Base-by-base conservation (phyloP, 2,113 vertebrate species). In the Orientallactaga bullata region DNA sequence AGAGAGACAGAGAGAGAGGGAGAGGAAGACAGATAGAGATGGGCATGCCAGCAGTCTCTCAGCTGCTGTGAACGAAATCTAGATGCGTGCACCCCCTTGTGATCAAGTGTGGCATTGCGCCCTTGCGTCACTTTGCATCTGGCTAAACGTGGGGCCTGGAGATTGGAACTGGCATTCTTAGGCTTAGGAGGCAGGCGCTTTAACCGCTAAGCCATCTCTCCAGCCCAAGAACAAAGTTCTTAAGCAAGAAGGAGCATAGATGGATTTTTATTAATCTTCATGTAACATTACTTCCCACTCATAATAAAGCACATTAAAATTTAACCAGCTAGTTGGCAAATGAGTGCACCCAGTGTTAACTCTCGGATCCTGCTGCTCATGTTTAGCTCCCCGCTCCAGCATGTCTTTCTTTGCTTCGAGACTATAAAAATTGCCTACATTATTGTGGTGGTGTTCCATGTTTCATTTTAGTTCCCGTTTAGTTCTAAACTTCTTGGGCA, bases 151-250 rank as follows among this genome's bases (percentile, higher is more conserved):
- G n/a, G n/a, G n/a, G n/a, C n/a, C n/a, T n/a, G n/a, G n/a, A n/a
- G n/a, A n/a, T n/a, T 86, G 84, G 71, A 74, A 92, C 96, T 97
- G 91, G 79, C 51, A 96, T 97, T 97, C 96, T 89, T 91, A 72
- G 82, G 68, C 85, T 97, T 95, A n/a, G n/a, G n/a, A n/a, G n/a
- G n/a, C n/a, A n/a, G n/a, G n/a, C n/a, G n/a, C n/a, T n/a, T n/a
- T n/a, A n/a, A n/a, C n/a, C n/a, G n/a, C n/a, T n/a, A n/a, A n/a
- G n/a, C n/a, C n/a, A n/a, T n/a, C n/a, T 89, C 51, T 81, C 91
- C n/a, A 47, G 86, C 95, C 83, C 37, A 95, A 86, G 74, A 93
- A 35, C 66, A 55, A 94, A 96, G 88, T 91, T 71, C 66, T 92
- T 87, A 81, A 91, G 93, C 90, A 93, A 65, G 0, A 0, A 87